Conservation (phyloP, 2,888 invertebrate genomes). For the Venustoraphidia nigricollis region DNA sequence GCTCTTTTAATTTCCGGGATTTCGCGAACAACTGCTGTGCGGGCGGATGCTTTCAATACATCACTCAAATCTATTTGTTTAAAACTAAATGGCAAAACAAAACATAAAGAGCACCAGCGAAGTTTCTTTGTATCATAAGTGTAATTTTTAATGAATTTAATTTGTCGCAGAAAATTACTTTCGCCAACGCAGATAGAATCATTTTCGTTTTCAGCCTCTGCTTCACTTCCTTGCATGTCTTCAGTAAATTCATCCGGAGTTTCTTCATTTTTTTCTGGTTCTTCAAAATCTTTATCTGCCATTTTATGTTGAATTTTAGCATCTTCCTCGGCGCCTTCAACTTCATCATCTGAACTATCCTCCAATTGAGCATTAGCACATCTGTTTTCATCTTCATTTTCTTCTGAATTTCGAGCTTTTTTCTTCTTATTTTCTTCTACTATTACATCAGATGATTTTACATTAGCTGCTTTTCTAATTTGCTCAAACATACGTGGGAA, state of each 20-base stretch:
- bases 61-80: conserved; percentile 62
- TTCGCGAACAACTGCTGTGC: conserved; percentile 59
- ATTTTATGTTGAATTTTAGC: conserved; percentile 27
- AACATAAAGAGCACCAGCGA: conserved; percentile 49
- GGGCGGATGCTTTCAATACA: conserved; percentile 52
- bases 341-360: conserved; percentile 17
- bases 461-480: conserved; percentile 41
- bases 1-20: conserved; percentile 69
- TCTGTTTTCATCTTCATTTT: conserved; percentile 28
- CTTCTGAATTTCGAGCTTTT: conserved; percentile 19
- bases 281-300: conserved; percentile 29
- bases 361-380: neutral
- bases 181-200: conserved; percentile 12
- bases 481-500: conserved; percentile 48
- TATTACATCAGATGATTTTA: conserved; percentile 33
- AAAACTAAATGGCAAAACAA: conserved; percentile 39
- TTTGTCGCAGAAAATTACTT: conserved; percentile 18
- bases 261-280: conserved; percentile 17
- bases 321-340: conserved; percentile 21
- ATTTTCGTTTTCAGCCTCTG: conserved; percentile 27
- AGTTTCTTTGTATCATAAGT: conserved; percentile 59
- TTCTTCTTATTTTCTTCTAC: conserved; percentile 27
- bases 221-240: conserved; percentile 14
- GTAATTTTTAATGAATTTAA: conserved; percentile 34
- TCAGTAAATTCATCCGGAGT: conserved; percentile 32